A percentile compares a stretch with the other conserved stretches of the same genome.
phyloP scores from a whole-genome alignment of 2,888 invertebrate genomes.

The Callinectes sapidus region DNA sequence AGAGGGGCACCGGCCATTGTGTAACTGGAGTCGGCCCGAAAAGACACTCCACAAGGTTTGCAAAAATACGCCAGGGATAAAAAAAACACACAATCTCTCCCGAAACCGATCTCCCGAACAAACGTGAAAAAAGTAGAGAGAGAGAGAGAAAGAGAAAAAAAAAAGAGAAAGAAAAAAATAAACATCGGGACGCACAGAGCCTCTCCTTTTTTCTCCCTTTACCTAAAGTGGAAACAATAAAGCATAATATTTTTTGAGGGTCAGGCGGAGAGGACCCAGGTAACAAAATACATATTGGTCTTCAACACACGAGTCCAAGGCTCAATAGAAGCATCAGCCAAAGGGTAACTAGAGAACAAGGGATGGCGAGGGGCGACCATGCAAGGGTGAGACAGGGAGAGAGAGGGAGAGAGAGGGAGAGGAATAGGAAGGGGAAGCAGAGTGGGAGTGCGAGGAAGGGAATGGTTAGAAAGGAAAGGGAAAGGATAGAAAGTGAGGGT shows the following conservation, averaged over 20 bases:
- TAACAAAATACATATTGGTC: constrained; percentile 13
- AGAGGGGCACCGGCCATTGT: neutral
- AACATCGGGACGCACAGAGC: neutral
- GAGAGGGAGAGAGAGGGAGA: constrained; percentile 16
- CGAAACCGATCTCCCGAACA: neutral
- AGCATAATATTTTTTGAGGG: constrained; percentile 2
- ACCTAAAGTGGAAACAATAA: neutral
- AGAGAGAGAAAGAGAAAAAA: neutral
- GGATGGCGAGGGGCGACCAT: neutral
- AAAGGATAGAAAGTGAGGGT: too few species aligned
- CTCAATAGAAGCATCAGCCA: neutral
- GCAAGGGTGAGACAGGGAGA: neutral
- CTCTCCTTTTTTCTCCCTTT: neutral
- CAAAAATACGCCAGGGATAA: neutral
- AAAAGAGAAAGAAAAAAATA: neutral
- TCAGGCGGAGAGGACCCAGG: neutral
- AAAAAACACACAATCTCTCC: neutral
- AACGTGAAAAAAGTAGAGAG: neutral
- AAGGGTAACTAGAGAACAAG: neutral
- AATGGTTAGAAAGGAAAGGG: too few species aligned
- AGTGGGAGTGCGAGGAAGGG: neutral
- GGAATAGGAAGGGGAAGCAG: neutral
- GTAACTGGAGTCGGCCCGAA: constrained; percentile 1
- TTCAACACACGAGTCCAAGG: neutral
- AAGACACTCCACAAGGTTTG: constrained; percentile 17